Evolutionary conservation across 2,113 vertebrate species (phyloP), one percentile per base, ranked within the genome.

Genomic region (Tricholaema leucomelas): DNA sequence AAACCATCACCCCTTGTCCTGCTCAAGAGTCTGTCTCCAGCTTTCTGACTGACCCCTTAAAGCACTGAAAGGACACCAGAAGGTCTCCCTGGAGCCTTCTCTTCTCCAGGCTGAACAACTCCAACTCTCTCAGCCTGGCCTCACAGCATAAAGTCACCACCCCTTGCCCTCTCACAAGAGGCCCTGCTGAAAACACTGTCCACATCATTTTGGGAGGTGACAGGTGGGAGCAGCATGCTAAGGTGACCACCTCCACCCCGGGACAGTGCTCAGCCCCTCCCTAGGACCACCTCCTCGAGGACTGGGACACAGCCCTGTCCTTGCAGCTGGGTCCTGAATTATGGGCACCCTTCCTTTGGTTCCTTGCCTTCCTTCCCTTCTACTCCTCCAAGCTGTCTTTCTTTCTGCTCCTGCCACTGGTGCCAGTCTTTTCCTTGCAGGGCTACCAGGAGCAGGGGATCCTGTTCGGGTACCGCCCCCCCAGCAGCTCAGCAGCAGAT

Each of bases 391-490:
- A 2, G 30, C 28, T n/a, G 10, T 44, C 60, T 28, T n/a, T 52
- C 46, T 48, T 21, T 35, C 46, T 33, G 27, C 4, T 0, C 3
- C 31, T 33, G 24, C 35, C n/a, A 2, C 20, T 9, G 2, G 36
- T 31, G 63, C 78, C 36, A 4, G 19, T 50, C 52, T 15, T 66
- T 24, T 70, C 77, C 76, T 15, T 9, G 12, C 93, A 99, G 99
- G 98, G 98, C 13, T 99, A 99, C 96, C 99, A 97, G 21, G 99
- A 99, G 95, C 98, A 98, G 92, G 91, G 98, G 92, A 99, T 99
- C 92, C 98, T 99, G 73, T 98, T 97, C 0, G 99, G 99, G 75
- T 99, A 99, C 91, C 98, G 99, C 6, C 98, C 98, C 4, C 99
- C 99, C 0, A 77, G 94, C 30, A 99, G 98, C 88, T 99, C 99